Evolutionary conservation across 2,113 vertebrate species (phyloP), one percentile per base, ranked within the genome.

Genomic region (Ranitomeya variabilis): DNA sequence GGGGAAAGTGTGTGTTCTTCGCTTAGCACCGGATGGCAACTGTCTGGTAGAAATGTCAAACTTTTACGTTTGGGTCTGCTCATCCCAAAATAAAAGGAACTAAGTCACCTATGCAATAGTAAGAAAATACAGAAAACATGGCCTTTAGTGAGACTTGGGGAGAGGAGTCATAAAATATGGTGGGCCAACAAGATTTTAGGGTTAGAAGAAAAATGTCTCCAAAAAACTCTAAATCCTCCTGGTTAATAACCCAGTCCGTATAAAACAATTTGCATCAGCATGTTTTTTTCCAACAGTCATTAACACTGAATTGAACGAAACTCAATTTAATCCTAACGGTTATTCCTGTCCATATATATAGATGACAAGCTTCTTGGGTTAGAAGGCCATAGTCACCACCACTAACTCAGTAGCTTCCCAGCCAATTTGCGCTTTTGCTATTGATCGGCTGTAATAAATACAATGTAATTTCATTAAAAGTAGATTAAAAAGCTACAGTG

Each of bases 391-490:
- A 9, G 45, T 69, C 81, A 54, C 62, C 81, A 21, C 37, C 21
- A 19, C 59, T 54, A 67, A 67, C 81, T 67, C 21, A 69, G 10
- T 54, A 51, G 45, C 4, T 21, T 67, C 81, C 10, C 19, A 19
- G 81, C 81, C 81, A 83, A 83, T 83, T 83, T 67, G 62, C 37
- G 81, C 81, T 10, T 26, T 26, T 45, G 81, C 81, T 83, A 69
- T 83, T 23, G 81, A 69, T 54, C 64, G 3, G 62, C 62, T 69
- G 45, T 83, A 83, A 83, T 83, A 83, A 83, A 83, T 83, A 85
- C 83, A 73, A 71, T 85, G 83, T 85, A 85, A 85, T 73, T 71
- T 85, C 83, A 85, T 85, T 85, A 85, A 85, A 85, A 85, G 83
- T 73, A 85, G 66, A 73, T 85, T 85, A 85, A 85, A 85, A 85